Percentiles rank a stretch among this genome's conserved stretches.
Conservation (phyloP, 2,888 invertebrate species). For the Andrena minutula region DNA sequence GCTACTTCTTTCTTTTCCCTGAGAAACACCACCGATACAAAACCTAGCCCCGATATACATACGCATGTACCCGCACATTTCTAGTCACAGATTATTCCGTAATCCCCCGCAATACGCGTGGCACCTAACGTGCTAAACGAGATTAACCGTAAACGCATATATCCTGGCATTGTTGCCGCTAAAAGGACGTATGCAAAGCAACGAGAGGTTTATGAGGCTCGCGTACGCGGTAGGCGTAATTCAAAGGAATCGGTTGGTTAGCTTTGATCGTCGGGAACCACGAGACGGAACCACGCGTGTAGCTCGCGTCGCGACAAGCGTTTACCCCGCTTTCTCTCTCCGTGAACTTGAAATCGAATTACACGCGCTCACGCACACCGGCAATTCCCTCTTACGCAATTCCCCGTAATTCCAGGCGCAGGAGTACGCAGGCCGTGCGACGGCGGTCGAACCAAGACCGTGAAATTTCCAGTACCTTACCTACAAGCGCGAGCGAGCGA, state of each 20-base stretch:
- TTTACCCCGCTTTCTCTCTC: constrained; percentile 68
- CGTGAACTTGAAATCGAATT: constrained; percentile 76
- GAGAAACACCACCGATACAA: not conserved
- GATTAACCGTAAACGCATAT: constrained; percentile 6
- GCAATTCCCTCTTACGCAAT: constrained; percentile 67
- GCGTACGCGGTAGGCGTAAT: not conserved
- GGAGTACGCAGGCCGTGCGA: constrained; percentile 9
- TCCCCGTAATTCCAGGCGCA: constrained; percentile 48
- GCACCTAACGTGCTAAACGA: not conserved
- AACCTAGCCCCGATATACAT: not conserved
- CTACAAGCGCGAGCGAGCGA: not conserved
- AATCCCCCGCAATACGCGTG: not conserved
- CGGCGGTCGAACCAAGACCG: constrained; percentile 31
- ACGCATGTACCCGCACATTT: too few species aligned
- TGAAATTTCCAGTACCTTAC: constrained; percentile 33
- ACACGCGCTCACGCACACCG: constrained; percentile 68
- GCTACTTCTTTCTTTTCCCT: not conserved
- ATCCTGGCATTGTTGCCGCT: not conserved
- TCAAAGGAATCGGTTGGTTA: constrained; percentile 2
- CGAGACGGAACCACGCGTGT: constrained; percentile 16
- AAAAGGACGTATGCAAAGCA: constrained; percentile 1
- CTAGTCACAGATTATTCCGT: constrained; percentile 1
- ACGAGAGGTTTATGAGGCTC: constrained; percentile 5
- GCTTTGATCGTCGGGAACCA: constrained; percentile 7
- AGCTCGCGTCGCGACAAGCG: constrained; percentile 16